Conservation (phyloP, 2,888 invertebrate species). For the Disparrhopalites patrizii region DNA sequence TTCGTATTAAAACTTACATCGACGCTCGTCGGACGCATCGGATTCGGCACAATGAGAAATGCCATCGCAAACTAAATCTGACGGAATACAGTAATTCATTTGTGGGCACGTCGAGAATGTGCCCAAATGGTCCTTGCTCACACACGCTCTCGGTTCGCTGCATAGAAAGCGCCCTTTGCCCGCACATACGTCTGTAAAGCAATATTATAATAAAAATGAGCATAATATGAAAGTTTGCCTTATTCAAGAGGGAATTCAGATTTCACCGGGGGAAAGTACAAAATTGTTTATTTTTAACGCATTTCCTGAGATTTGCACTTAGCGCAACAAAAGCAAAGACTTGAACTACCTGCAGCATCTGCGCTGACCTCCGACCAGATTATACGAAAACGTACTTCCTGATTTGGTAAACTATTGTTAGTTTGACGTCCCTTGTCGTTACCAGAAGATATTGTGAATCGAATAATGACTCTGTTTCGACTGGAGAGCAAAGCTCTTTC, state of each 20-base stretch:
- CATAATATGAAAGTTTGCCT: too few relatives aligned
- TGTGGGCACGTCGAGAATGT: conserved; percentile 44
- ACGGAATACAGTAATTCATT: conserved; percentile 51
- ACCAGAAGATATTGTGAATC: not conserved
- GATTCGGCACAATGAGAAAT: conserved; percentile 53
- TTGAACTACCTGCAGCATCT: conserved; percentile 31
- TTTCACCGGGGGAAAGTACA: too few relatives aligned
- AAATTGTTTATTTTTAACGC: too few relatives aligned
- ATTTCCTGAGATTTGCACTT: too few relatives aligned
- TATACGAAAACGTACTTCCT: conserved; percentile 41
- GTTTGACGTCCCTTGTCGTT: conserved; percentile 25
- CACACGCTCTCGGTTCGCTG: conserved; percentile 49
- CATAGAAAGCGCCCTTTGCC: conserved; percentile 51
- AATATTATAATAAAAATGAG: too few relatives aligned
- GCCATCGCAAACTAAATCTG: conserved; percentile 52
- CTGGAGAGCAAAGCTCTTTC: conserved; percentile 52
- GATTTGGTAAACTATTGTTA: too few relatives aligned
- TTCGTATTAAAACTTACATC: conserved; percentile 48
- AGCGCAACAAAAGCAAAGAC: too few relatives aligned
- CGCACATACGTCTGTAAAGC: conserved; percentile 41
- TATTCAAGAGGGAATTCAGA: too few relatives aligned
- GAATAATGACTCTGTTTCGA: conserved; percentile 50
- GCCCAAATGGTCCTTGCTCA: conserved; percentile 44
- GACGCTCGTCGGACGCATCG: conserved; percentile 52
- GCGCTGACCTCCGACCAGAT: conserved; percentile 49